Evolutionary conservation across 2,113 vertebrate species (phyloP), one percentile per base, ranked within the genome.

Genomic region (Scatophagus argus): DNA sequence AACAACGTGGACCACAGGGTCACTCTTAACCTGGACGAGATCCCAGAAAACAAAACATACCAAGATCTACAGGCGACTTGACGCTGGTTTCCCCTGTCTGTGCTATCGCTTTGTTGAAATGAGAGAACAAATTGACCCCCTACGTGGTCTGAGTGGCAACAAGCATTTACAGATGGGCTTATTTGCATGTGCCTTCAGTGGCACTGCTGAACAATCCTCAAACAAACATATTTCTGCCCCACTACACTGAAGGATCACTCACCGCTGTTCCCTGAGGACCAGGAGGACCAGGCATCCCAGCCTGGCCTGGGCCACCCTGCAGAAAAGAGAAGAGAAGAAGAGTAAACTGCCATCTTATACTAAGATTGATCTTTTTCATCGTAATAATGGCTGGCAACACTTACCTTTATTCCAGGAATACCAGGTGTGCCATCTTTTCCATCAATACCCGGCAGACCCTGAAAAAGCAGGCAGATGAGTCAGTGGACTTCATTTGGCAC

Each of bases 391-490:
- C 74, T 61, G 64, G 84, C 60, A 29, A 31, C 49, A 8, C 90
- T 81, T 93, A 97, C 98, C 96, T 99, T 99, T 81, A 96, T 92
- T 14, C 98, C 98, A 0, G 97, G 97, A 84, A 92, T 94, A 0
- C 97, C 98, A 0, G 97, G 97, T 51, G 96, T 97, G 27, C 98
- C 98, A 0, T 99, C 97, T 89, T 98, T 99, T 81, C 98, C 98
- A n/a, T 99, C 97, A 10, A 99, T 97, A 54, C 98, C 98, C 0
- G 98, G 97, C 47, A 98, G 94, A 76, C 98, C 98, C 98, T 99
- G 91, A 5, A 81, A 81, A 72, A 86, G 70, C 23, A 68, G 29
- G 61, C 56, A 54, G 69, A 86, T 63, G 72, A 79, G 54, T 86
- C 46, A 68, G 60, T 59, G 63, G 68, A 74, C 38, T 79, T 79